Conservation (phyloP, 2,797 vertebrate genomes). For the Podargus strigoides region DNA sequence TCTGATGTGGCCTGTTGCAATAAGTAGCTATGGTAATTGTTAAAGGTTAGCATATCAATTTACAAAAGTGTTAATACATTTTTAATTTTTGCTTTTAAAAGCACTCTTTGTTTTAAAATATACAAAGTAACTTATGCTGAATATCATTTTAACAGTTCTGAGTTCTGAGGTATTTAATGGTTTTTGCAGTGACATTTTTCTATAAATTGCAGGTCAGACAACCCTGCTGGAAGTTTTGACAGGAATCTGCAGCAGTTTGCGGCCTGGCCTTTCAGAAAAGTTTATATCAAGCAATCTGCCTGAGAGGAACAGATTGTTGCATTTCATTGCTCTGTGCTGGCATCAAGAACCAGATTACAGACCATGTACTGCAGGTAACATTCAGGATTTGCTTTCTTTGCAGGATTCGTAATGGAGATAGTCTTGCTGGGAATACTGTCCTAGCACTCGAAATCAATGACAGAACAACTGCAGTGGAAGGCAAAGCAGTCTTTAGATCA, state of each 20-base stretch:
- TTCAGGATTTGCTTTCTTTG: background rate
- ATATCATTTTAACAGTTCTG: background rate
- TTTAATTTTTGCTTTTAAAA: background rate
- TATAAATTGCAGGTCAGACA: slow-evolving; percentile 36
- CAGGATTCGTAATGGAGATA: background rate
- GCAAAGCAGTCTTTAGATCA: background rate
- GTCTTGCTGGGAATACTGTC: background rate
- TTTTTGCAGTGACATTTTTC: background rate
- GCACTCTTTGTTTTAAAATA: background rate
- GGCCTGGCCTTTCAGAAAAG: slow-evolving; percentile 9
- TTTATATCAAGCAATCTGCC: slow-evolving; percentile 39
- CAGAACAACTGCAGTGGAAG: background rate
- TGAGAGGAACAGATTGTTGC: slow-evolving; percentile 34
- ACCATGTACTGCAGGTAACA: slow-evolving; percentile 35
- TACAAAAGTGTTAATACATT: background rate
- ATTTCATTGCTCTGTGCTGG: slow-evolving; percentile 65
- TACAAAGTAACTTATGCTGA: background rate
- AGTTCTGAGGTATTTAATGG: background rate
- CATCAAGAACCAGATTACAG: slow-evolving; percentile 45
- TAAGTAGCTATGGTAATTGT: background rate
- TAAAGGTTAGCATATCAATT: background rate
- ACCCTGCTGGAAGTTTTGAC: slow-evolving; percentile 22
- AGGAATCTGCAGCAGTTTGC: background rate
- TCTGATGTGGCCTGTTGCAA: background rate
- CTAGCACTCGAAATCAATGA: background rate